Evolutionary conservation across 2,113 vertebrate species (phyloP), one percentile per base, ranked within the genome.

Genomic region (Pseudonaja textilis): DNA sequence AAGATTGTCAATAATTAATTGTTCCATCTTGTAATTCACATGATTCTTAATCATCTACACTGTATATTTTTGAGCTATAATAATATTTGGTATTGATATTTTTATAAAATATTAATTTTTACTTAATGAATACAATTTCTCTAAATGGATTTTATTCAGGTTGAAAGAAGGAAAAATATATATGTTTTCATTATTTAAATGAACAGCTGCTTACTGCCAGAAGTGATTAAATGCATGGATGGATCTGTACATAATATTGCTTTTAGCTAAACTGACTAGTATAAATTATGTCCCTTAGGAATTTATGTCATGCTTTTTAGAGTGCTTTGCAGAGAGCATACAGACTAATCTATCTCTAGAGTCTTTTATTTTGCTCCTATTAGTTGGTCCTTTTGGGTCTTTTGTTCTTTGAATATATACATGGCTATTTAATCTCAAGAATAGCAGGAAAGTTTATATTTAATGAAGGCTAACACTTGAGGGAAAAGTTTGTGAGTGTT

Each of bases 361-460:
- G 89, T 11, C 74, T 45, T 0, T 0, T 91, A 1, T 26, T 69
- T 25, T 3, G 59, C 93, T 47, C 26, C 85, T 93, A 3, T 74
- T 94, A 50, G 39, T 14, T 47, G 59, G 34, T 64, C 55, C 4
- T 10, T 69, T 81, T 93, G 88, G 0, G 0, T 94, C 45, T 59
- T 89, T 93, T 93, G 81, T 90, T 90, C 74, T 94, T 87, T 93
- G 54, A 90, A 54, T 94, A 69, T 86, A 91, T 93, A 20, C 89
- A 91, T 93, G 93, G 52, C 8, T 1, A 52, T 92, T 81, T 93
- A 52, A 92, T 91, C 91, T 94, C 47, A 96, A 94, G 87, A 12
- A 34, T 0, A 34, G 90, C 86, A 90, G 89, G 91, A 92, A 94
- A 92, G 88, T 90, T 64, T 88, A 8, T 39, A 26, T 94, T 96